Evolutionary conservation across 2,797 vertebrate species (phyloP).

Genomic region (Neomorphus geoffroyi): DNA sequence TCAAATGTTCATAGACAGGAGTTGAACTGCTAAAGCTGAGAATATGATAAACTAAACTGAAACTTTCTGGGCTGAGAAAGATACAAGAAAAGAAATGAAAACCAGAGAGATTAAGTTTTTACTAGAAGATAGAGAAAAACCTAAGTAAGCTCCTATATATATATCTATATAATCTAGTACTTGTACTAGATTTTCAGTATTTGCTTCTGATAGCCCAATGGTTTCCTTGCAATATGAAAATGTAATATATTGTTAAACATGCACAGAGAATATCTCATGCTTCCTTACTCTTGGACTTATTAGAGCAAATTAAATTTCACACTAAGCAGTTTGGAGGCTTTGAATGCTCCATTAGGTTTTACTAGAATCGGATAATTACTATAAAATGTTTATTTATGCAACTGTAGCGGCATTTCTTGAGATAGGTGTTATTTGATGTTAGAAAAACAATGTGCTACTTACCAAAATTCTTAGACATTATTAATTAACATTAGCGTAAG

Average conservation of each 20-base stretch:
- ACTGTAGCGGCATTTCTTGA: not conserved
- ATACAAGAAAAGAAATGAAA: not conserved
- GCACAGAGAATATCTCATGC: not conserved
- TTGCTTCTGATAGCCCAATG: not conserved
- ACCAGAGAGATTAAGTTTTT: not conserved
- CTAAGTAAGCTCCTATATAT: not conserved
- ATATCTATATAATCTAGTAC: not conserved
- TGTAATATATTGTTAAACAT: not conserved
- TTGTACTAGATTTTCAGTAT: not conserved
- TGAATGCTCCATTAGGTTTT: constrained; percentile 36
- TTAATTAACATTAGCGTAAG: not conserved
- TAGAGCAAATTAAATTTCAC: constrained; percentile 43
- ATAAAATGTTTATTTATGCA: constrained; percentile 35
- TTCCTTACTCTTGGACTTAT: not conserved
- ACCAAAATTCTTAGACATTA: not conserved
- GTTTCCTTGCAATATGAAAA: not conserved
- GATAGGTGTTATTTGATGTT: not conserved
- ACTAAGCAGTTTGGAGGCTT: not conserved
- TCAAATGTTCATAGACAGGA: not conserved
- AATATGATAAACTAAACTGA: not conserved
- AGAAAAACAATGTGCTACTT: not conserved
- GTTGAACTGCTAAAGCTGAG: not conserved
- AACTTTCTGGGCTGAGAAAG: not conserved
- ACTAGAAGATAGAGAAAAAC: not conserved
- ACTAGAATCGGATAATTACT: constrained; percentile 47